Percentiles rank a stretch among this genome's conserved stretches.
Conservation (phyloP, 2,888 invertebrate species). For the Sarcophaga carnaria region DNA sequence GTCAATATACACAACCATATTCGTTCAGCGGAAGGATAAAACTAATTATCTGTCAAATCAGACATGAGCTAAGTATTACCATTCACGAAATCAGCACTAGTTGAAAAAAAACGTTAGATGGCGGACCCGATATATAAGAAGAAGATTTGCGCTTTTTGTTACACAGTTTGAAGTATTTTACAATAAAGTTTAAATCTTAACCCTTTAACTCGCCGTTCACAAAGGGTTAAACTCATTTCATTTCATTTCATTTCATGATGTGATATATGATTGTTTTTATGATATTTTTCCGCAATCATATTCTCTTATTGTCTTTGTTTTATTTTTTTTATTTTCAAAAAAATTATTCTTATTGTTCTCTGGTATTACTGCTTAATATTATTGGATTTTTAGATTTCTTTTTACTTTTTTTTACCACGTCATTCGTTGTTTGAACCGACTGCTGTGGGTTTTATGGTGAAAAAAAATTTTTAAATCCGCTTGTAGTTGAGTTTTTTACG, state of each 20-base stretch:
- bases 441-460: constrained; percentile 26
- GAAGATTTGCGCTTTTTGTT: too few relatives aligned
- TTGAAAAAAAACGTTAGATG: too few relatives aligned
- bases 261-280: constrained; percentile 20
- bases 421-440: constrained; percentile 9
- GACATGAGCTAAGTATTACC: too few relatives aligned
- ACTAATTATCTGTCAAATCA: too few relatives aligned
- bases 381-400: constrained; percentile 34
- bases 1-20: too few relatives aligned
- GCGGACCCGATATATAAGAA: too few relatives aligned
- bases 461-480: not conserved
- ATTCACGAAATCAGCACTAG: too few relatives aligned
- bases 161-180: too few relatives aligned
- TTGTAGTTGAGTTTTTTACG: constrained; percentile 29
- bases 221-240: constrained; percentile 38
- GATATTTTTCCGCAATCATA: constrained; percentile 40
- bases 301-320: constrained; percentile 8
- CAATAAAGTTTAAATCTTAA: too few relatives aligned
- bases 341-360: constrained; percentile 55
- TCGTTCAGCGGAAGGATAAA: too few relatives aligned
- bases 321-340: not conserved
- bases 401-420: constrained; percentile 9
- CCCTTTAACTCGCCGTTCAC: not conserved
- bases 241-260: not conserved
- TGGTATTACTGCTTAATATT: constrained; percentile 47